phyloP scores from a whole-genome alignment of 2,888 invertebrate genomes.

The Drosophila paramelanica region DNA sequence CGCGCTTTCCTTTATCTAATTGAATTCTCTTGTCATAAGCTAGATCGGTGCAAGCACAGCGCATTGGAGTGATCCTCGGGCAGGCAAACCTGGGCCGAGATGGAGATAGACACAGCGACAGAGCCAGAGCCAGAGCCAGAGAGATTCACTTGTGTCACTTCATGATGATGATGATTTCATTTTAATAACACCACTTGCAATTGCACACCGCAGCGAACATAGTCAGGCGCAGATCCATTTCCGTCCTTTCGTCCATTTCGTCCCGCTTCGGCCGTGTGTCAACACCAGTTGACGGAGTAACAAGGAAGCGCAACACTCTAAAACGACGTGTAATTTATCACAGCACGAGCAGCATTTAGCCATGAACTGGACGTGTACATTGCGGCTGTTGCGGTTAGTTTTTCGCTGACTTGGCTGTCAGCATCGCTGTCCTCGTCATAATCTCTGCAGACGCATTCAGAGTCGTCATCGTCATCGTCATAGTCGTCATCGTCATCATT shows the following conservation, averaged over 20 bases:
- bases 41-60: conserved; percentile 46
- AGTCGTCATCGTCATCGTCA: conserved; percentile 36
- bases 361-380: conserved; percentile 68
- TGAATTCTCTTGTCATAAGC: conserved; percentile 73
- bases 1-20: conserved; percentile 52
- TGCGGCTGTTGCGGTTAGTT: conserved; percentile 38
- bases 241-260: neutral
- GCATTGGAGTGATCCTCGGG: conserved; percentile 37
- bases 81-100: conserved; percentile 1
- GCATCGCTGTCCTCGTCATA: conserved; percentile 49
- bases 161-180: conserved; percentile 83
- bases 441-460: conserved; percentile 39
- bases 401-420: conserved; percentile 46
- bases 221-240: conserved; percentile 41
- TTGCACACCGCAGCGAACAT: conserved; percentile 23
- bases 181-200: conserved; percentile 82
- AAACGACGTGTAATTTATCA: conserved; percentile 83
- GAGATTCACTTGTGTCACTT: conserved; percentile 64
- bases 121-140: neutral
- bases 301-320: conserved; percentile 83
- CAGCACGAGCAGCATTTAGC: conserved; percentile 82
- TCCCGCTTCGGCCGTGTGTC: conserved; percentile 63
- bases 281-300: conserved; percentile 81
- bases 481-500: conserved; percentile 40
- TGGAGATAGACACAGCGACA: no score